Conservation (phyloP, 2,888 invertebrate genomes). For the Eristalis intricaria region DNA sequence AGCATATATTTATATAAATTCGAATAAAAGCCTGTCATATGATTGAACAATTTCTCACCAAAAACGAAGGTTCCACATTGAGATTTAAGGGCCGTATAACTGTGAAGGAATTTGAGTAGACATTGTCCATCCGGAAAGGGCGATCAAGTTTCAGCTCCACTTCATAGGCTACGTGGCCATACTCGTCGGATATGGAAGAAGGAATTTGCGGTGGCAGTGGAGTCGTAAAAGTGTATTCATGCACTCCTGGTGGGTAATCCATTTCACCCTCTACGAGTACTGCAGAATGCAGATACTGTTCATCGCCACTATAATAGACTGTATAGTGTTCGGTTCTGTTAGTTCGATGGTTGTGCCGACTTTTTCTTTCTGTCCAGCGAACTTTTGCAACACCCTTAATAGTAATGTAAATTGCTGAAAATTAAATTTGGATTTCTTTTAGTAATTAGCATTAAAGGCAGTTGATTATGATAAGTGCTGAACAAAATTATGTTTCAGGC, state of each 20-base stretch:
- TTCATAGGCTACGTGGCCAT: constrained; percentile 53
- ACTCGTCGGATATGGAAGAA: constrained; percentile 63
- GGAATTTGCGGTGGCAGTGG: constrained; percentile 73
- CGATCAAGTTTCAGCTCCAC: constrained; percentile 59
- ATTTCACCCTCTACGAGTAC: constrained; percentile 63
- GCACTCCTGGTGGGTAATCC: constrained; percentile 66
- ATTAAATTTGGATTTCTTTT: background rate
- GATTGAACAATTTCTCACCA: constrained; percentile 6
- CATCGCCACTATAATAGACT: constrained; percentile 59
- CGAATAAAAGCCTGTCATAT: background rate
- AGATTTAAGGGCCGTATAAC: constrained; percentile 53
- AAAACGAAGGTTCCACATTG: constrained; percentile 45
- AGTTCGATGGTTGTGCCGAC: constrained; percentile 45
- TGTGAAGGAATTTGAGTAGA: constrained; percentile 45
- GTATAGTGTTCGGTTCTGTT: constrained; percentile 58
- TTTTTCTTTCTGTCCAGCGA: constrained; percentile 72
- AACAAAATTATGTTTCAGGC: too few species aligned
- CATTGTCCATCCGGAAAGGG: constrained; percentile 37
- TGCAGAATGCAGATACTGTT: constrained; percentile 69
- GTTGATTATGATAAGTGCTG: background rate
- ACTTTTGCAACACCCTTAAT: constrained; percentile 74
- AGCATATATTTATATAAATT: background rate
- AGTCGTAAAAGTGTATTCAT: constrained; percentile 74
- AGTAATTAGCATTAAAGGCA: background rate
- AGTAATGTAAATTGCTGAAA: constrained; percentile 72